Evolutionary conservation across 1,140 invertebrate genomes (phyloP).

Genomic region (Nixonia krombeini): DNA sequence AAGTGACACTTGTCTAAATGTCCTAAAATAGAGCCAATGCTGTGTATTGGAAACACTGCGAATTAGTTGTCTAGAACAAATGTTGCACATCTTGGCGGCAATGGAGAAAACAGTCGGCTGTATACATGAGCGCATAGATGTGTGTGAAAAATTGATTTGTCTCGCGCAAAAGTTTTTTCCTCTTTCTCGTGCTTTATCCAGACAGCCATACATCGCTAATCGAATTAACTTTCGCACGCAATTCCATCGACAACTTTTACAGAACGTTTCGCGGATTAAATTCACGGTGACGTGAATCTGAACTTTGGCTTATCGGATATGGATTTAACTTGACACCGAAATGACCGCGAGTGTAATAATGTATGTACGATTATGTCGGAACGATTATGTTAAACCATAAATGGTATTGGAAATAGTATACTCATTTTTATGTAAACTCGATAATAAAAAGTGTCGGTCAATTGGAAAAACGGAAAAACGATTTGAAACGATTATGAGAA

Average conservation of each 20-base stretch:
- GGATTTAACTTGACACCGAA: constrained; percentile 11
- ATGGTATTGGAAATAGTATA: too few species aligned
- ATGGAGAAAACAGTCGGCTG: constrained; percentile 1
- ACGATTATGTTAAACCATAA: constrained; percentile 8
- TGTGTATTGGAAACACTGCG: too few species aligned
- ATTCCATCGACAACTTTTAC: constrained; percentile 36
- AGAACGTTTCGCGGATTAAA: constrained; percentile 31
- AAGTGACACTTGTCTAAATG: too few species aligned
- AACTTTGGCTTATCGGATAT: constrained; percentile 26
- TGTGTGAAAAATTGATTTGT: constrained; percentile 39
- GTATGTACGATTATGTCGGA: not conserved
- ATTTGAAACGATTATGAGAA: too few species aligned
- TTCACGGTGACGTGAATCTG: constrained; percentile 30
- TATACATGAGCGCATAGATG: constrained; percentile 8
- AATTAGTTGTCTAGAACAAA: not conserved
- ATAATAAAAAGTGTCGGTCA: too few species aligned
- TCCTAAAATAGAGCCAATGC: too few species aligned
- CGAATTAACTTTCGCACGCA: constrained; percentile 39
- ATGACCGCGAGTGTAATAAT: constrained; percentile 13
- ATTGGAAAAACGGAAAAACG: too few species aligned
- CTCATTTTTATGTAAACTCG: too few species aligned
- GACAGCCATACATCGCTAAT: constrained; percentile 34
- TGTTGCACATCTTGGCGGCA: not conserved
- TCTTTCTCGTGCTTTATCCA: constrained; percentile 38
- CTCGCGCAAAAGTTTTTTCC: constrained; percentile 34